phyloP scores from a whole-genome alignment of 2,797 vertebrate genomes.

The Rhynchonycteris naso region DNA sequence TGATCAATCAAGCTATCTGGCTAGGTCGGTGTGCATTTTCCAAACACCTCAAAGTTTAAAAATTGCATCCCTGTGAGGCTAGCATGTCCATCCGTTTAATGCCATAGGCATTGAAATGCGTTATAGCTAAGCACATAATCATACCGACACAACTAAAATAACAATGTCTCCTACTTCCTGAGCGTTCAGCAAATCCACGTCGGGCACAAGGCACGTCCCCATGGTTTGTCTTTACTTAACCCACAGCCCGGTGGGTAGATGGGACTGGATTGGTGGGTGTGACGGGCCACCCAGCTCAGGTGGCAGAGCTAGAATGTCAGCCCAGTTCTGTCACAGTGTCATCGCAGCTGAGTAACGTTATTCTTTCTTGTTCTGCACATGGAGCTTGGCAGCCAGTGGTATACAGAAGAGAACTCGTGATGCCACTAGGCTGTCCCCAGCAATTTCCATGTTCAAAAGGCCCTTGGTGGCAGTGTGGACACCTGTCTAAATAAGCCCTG shows the following conservation, averaged over 20 bases:
- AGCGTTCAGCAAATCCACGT: background rate
- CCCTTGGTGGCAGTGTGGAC: background rate
- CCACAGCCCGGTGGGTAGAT: background rate
- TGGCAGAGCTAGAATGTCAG: background rate
- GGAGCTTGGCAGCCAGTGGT: background rate
- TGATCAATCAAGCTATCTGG: too few species aligned
- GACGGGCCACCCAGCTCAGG: background rate
- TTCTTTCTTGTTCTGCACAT: background rate
- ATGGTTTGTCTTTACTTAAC: background rate
- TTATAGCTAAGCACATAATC: background rate
- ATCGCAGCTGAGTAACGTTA: background rate
- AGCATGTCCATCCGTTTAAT: background rate
- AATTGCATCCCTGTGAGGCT: background rate
- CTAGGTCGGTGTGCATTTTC: background rate
- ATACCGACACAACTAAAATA: background rate
- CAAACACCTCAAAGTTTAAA: background rate
- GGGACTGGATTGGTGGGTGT: background rate
- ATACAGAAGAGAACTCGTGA: background rate
- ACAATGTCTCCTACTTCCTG: background rate
- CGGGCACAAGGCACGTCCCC: background rate
- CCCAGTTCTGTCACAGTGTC: background rate
- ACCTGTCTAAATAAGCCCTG: background rate
- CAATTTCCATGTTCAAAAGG: background rate
- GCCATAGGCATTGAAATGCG: background rate
- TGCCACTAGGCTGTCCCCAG: background rate